A percentile compares a stretch with the other conserved stretches of the same genome.
Evolutionary conservation across 2,888 invertebrate species (phyloP).

Genomic region (Drosophila prostipennis): DNA sequence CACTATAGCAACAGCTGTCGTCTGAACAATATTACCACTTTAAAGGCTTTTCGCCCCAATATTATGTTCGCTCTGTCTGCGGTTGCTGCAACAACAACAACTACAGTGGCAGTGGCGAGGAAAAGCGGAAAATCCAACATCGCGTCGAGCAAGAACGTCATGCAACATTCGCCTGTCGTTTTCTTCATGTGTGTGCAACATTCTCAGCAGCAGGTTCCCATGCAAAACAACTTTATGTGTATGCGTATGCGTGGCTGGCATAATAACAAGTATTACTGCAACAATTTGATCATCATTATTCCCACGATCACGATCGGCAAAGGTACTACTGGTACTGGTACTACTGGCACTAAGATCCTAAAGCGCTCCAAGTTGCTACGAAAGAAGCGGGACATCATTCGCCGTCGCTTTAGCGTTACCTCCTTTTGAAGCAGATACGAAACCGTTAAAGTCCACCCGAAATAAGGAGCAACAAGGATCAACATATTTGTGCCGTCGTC

Average conservation of each 20-base stretch:
- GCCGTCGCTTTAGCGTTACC: slow-evolving; percentile 28
- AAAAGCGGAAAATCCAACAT: slow-evolving; percentile 16
- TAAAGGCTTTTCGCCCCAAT: slow-evolving; percentile 45
- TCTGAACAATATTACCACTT: background rate
- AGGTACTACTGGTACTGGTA: slow-evolving; percentile 9
- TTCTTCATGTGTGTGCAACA: slow-evolving; percentile 71
- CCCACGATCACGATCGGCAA: slow-evolving; percentile 19
- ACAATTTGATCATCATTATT: slow-evolving; percentile 29
- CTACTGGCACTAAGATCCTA: slow-evolving; percentile 44
- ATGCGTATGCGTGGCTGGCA: slow-evolving; percentile 76
- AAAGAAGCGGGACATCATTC: slow-evolving; percentile 56
- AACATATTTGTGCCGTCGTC: slow-evolving; percentile 53
- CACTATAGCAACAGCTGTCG: slow-evolving; percentile 21
- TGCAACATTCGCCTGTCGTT: slow-evolving; percentile 72
- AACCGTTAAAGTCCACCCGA: background rate
- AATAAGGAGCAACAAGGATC: slow-evolving; percentile 29
- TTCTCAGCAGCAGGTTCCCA: slow-evolving; percentile 70
- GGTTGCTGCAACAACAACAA: slow-evolving; percentile 45
- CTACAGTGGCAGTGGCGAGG: slow-evolving; percentile 21
- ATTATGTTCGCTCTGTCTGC: slow-evolving; percentile 65
- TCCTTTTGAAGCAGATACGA: slow-evolving; percentile 55
- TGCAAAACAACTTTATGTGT: slow-evolving; percentile 66
- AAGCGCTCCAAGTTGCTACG: slow-evolving; percentile 66
- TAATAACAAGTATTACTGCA: slow-evolving; percentile 23
- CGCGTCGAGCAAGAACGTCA: slow-evolving; percentile 61